Evolutionary conservation across 2,113 vertebrate genomes (phyloP).

Genomic region (Anhinga anhinga): DNA sequence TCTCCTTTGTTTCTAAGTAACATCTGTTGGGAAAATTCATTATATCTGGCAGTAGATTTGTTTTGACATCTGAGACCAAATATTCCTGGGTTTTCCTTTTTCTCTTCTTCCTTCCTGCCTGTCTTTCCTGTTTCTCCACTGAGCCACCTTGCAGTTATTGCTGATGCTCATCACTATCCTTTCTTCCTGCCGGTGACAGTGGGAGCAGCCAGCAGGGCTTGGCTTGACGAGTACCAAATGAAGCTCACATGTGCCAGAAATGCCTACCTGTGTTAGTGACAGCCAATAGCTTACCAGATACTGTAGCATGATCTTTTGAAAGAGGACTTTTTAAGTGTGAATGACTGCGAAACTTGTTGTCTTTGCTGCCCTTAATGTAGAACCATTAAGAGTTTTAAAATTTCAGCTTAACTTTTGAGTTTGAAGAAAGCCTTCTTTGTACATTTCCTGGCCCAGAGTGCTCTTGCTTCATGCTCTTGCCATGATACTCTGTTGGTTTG

Average conservation of each 20-base stretch:
- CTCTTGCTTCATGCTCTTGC: slow-evolving; percentile 61
- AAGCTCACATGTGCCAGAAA: background rate
- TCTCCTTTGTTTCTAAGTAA: background rate
- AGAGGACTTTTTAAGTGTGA: background rate
- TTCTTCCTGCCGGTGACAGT: background rate
- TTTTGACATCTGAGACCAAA: slow-evolving; percentile 19
- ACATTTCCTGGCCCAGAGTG: slow-evolving; percentile 69
- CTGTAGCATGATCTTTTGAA: background rate
- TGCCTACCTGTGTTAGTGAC: background rate
- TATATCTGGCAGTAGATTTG: background rate
- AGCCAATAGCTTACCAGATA: background rate
- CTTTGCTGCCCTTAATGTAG: slow-evolving; percentile 12
- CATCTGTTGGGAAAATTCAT: slow-evolving; percentile 1
- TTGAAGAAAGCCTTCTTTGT: slow-evolving; percentile 62
- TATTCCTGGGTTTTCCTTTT: background rate
- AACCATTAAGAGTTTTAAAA: slow-evolving; percentile 59
- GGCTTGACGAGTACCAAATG: background rate
- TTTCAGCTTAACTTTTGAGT: slow-evolving; percentile 61
- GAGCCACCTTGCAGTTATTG: background rate
- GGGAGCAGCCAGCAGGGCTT: background rate
- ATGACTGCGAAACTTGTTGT: slow-evolving; percentile 44
- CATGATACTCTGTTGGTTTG: slow-evolving; percentile 61
- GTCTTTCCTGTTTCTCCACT: background rate
- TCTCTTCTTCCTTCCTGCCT: background rate
- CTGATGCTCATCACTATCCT: background rate